These are phyloP conservation scores for Halcyon leucocephala DNA, from an alignment of 2,797 vertebrate species.

Conservation along the genomic window DNA sequence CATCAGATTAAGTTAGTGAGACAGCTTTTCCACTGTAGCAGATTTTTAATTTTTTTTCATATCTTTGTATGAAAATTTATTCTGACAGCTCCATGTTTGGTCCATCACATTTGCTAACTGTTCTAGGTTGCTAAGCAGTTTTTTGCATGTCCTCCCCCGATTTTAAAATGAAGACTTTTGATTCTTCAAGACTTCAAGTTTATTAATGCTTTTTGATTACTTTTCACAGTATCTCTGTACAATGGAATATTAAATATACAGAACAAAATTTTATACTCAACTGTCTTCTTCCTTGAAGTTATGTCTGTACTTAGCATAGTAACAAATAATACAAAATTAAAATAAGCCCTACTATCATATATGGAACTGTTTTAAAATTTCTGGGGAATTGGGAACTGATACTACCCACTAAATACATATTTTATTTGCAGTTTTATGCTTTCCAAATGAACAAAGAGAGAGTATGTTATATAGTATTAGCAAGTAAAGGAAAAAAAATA, in stretches of 20 bases:
- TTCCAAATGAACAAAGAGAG: not conserved
- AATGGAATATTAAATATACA: not conserved
- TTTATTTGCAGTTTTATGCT: not conserved
- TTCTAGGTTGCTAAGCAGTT: not conserved
- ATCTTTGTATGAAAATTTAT: slow-evolving; percentile 16
- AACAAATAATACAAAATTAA: not conserved
- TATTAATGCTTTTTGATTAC: not conserved
- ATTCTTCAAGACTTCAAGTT: not conserved
- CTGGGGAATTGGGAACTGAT: not conserved
- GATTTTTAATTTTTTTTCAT: not conserved
- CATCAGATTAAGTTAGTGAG: not conserved
- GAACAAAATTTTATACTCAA: not conserved
- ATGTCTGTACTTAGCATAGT: not conserved
- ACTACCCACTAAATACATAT: not conserved
- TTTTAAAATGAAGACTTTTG: not conserved
- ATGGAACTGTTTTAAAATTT: not conserved
- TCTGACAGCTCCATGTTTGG: slow-evolving; percentile 15
- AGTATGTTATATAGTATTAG: not conserved
- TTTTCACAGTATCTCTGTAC: not conserved
- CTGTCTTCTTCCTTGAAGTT: not conserved
- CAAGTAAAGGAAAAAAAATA: not conserved
- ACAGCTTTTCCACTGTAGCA: slow-evolving; percentile 7
- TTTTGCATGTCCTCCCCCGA: not conserved
- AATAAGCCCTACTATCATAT: not conserved
- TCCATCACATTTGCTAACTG: slow-evolving; percentile 12